phyloP scores from a whole-genome alignment of 2,113 vertebrate genomes.

The Chaetops frenatus region DNA sequence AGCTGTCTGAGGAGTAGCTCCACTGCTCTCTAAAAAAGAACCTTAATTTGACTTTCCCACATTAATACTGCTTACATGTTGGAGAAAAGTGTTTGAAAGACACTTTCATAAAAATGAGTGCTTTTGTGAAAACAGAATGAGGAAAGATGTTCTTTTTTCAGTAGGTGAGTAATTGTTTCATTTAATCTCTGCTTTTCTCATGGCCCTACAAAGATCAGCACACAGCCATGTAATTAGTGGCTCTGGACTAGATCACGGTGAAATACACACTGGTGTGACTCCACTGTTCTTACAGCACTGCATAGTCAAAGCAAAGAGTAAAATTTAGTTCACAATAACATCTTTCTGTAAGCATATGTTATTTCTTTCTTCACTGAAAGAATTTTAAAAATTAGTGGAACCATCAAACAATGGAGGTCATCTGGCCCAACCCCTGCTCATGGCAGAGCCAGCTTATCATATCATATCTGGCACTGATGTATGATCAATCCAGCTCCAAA shows the following conservation, averaged over 20 bases:
- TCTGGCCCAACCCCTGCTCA: neutral
- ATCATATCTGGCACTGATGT: neutral
- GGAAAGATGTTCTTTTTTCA: slow-evolving; percentile 20
- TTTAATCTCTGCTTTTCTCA: slow-evolving; percentile 23
- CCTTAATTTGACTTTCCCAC: neutral
- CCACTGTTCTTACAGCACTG: neutral
- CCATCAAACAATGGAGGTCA: neutral
- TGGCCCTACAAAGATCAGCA: neutral
- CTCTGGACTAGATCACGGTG: neutral
- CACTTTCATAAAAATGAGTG: neutral
- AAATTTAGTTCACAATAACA: neutral
- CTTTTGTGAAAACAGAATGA: neutral
- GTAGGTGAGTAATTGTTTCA: slow-evolving; percentile 14
- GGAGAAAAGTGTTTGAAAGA: neutral
- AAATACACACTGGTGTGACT: neutral
- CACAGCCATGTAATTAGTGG: neutral
- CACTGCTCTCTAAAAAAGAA: neutral
- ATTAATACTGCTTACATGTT: neutral
- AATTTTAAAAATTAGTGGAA: neutral
- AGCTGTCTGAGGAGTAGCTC: neutral
- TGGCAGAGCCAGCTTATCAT: neutral
- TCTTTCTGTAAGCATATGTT: neutral
- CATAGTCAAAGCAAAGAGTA: neutral
- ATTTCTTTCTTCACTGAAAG: neutral
- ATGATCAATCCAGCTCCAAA: neutral